phyloP scores from a whole-genome alignment of 2,888 invertebrate species.

The Epirrhoe alternata region DNA sequence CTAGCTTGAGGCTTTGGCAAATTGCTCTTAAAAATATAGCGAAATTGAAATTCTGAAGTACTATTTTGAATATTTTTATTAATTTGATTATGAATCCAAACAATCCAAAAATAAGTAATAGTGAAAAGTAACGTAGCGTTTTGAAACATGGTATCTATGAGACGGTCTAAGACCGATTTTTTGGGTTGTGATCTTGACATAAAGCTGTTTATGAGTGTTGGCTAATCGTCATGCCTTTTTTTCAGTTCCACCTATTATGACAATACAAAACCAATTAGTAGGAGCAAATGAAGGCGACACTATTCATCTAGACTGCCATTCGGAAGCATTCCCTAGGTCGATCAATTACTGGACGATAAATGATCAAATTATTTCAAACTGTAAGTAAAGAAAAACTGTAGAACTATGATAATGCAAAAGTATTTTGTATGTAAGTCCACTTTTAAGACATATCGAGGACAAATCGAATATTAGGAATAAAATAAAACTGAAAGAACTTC shows the following conservation, averaged over 20 bases:
- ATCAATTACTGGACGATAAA: conserved; percentile 92
- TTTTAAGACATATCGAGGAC: no score
- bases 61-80: no score
- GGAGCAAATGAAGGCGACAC: conserved; percentile 89
- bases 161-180: not conserved
- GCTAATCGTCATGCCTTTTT: conserved; percentile 43
- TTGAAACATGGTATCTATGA: no score
- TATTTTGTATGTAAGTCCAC: not conserved
- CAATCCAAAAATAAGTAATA: no score
- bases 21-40: no score
- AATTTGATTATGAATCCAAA: no score
- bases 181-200: not conserved
- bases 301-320: conserved; percentile 89
- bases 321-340: conserved; percentile 91
- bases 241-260: conserved; percentile 91
- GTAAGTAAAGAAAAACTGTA: conserved; percentile 71
- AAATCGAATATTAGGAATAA: no score
- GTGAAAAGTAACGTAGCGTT: no score
- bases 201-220: not conserved
- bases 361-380: conserved; percentile 89
- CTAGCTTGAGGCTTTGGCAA: no score
- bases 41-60: no score
- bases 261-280: conserved; percentile 91
- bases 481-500: no score
- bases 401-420: not conserved